phyloP scores from a whole-genome alignment of 2,797 vertebrate genomes.

The Echeneis naucrates region DNA sequence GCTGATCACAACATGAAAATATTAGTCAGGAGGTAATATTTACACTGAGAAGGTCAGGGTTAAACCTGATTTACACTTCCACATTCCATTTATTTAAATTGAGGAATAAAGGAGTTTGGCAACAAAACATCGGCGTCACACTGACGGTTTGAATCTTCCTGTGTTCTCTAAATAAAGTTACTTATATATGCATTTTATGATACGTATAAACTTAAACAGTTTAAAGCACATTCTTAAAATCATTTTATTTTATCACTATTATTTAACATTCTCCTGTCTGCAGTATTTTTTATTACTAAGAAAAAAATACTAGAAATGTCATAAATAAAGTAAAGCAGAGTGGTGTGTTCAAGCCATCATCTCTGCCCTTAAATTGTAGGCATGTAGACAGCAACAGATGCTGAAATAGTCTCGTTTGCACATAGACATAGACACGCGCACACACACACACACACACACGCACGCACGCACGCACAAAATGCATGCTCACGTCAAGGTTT shows the following conservation, averaged over 20 bases:
- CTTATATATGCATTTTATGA: conserved; percentile 31
- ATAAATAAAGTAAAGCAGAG: conserved; percentile 49
- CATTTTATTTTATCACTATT: conserved; percentile 27
- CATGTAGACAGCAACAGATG: conserved; percentile 44
- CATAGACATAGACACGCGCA: too few relatives aligned
- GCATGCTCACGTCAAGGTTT: conserved; percentile 17
- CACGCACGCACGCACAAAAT: conserved; percentile 16
- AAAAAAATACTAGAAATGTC: conserved; percentile 50
- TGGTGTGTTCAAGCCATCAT: conserved; percentile 46
- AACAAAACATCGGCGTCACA: too few relatives aligned
- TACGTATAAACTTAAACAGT: conserved; percentile 11
- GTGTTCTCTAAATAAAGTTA: background rate
- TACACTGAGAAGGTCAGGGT: conserved; percentile 6
- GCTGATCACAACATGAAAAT: background rate
- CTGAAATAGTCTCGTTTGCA: conserved; percentile 19
- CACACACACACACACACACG: conserved; percentile 21
- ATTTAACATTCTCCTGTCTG: conserved; percentile 24
- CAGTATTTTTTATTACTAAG: conserved; percentile 39
- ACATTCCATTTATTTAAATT: background rate
- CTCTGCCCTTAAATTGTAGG: conserved; percentile 28
- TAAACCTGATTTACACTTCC: background rate
- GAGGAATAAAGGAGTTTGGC: background rate
- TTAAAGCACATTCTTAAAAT: background rate
- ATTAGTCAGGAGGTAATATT: conserved; percentile 6
- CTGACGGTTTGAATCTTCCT: conserved; percentile 1